Base-by-base conservation (phyloP, 2,797 vertebrate species). In the Eleutherodactylus coqui region DNA sequence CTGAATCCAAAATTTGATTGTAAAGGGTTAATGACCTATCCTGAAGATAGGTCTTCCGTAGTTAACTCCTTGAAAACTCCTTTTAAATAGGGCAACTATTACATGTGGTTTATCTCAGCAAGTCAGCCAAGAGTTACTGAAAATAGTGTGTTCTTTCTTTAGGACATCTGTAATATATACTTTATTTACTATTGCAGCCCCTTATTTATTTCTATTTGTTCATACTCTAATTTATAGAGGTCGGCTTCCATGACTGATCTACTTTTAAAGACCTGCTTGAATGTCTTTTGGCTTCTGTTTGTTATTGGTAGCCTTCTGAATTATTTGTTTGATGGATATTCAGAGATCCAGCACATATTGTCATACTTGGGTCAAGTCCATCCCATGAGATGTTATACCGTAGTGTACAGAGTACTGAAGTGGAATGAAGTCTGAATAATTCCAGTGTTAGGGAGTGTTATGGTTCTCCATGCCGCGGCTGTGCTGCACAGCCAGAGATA, bases 401-500 rank as follows among this genome's bases (percentile, higher is more conserved):
- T 85, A 17, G 47, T 70, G 41, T 79, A 64, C 73, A 9, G 53
- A 29, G 36, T 75, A 75, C 21, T 49, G 58, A 76, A 51, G 58
- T n/a, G 27, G 32, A 77, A 76, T 84, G 72, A 75, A 64, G 38
- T 47, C 70, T 49, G 69, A 72, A 75, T 80, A 73, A 75, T 82
- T 64, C 43, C 51, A 34, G 34, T 69, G 45, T 70, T 76, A 27
- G 85, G 38, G 73, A 47, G 60, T 60, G 73, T 77, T 55, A 29
- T 72, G 60, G 75, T 27, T 75, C 24, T 27, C 19, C 60, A 86
- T 69, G 36, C 76, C 62, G 34, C 34, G 45, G 55, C 86, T 80
- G 67, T 73, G 51, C 82, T 87, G 86, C 81, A 87, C 75, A 80
- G 67, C 34, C 21, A 80, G 77, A 84, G 86, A 87, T 87, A 87